Percentiles rank a stretch among this genome's conserved stretches.
These are phyloP conservation scores for Calliphora vomitoria DNA, from an alignment of 2,888 invertebrate genomes.

Conservation along the genomic window DNA sequence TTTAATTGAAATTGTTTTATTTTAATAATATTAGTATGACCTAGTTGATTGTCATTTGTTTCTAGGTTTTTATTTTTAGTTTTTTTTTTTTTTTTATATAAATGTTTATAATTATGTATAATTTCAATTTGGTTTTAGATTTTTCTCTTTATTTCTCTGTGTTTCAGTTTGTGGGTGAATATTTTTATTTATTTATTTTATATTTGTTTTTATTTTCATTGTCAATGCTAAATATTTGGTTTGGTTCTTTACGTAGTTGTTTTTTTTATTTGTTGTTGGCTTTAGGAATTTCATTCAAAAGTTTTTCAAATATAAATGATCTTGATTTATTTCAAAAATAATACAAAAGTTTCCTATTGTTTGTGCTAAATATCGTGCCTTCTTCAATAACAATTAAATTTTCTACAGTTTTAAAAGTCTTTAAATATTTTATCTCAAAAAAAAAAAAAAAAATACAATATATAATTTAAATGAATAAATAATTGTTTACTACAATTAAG, in stretches of 20 bases:
- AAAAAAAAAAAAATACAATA: too few relatives aligned
- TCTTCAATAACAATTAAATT: conserved; percentile 34
- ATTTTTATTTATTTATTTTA: conserved; percentile 13
- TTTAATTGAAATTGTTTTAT: conserved; percentile 12
- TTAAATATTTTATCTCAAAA: conserved; percentile 6
- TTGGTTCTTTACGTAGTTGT: conserved; percentile 11
- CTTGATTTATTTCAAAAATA: conserved; percentile 24
- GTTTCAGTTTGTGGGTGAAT: conserved; percentile 17
- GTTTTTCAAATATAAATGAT: conserved; percentile 37
- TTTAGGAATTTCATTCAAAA: conserved; percentile 43
- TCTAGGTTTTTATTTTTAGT: neutral
- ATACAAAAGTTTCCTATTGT: conserved; percentile 30
- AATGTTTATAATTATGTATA: too few relatives aligned
- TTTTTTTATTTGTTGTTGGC: neutral
- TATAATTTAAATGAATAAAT: neutral
- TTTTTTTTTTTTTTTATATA: neutral
- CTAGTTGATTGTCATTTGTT: conserved; percentile 27
- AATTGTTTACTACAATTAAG: conserved; percentile 3
- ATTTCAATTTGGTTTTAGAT: too few relatives aligned
- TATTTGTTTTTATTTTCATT: conserved; percentile 50
- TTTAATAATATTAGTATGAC: conserved; percentile 32
- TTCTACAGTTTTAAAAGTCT: neutral
- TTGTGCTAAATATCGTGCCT: neutral
- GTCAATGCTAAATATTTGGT: conserved; percentile 44
- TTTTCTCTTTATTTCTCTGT: too few relatives aligned